Conservation (phyloP, 2,113 vertebrate genomes). For the Cyanistes caeruleus region DNA sequence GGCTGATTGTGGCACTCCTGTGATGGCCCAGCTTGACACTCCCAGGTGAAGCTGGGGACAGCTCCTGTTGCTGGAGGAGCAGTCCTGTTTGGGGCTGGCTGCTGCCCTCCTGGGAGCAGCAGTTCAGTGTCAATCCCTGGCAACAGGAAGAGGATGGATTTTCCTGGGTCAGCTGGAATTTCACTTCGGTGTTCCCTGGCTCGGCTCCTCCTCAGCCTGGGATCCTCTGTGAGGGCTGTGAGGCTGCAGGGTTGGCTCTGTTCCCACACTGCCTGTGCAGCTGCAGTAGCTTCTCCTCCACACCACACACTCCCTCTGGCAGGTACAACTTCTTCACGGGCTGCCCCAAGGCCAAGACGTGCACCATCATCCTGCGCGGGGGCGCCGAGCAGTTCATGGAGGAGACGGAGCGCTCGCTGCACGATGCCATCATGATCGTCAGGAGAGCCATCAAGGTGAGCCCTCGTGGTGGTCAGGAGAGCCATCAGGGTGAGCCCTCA, state of each 20-base stretch:
- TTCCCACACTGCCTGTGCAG: fast-evolving
- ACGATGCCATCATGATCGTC: conserved; percentile 98
- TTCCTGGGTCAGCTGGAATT: background rate
- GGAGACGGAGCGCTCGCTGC: conserved; percentile 94
- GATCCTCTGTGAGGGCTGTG: fast-evolving
- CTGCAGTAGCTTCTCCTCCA: background rate
- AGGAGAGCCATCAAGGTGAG: conserved; percentile 83
- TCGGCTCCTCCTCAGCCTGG: background rate
- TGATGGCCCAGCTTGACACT: too few relatives aligned
- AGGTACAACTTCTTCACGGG: conserved; percentile 97
- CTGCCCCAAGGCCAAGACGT: conserved; percentile 93
- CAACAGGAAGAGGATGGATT: background rate
- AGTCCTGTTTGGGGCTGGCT: background rate
- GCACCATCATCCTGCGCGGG: conserved; percentile 93
- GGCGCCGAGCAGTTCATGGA: conserved; percentile 98
- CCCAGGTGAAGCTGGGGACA: background rate
- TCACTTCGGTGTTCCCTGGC: background rate
- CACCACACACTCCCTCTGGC: background rate
- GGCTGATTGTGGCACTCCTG: fast-evolving
- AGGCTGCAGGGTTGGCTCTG: background rate
- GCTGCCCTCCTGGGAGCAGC: background rate
- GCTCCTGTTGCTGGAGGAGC: background rate
- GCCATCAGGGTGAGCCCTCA: too few relatives aligned
- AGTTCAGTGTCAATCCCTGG: background rate
- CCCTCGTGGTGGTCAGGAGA: too few relatives aligned